Percentiles rank a stretch among this genome's conserved stretches.
Evolutionary conservation across 2,113 vertebrate species (phyloP).

Genomic region (Lanius ludovicianus): DNA sequence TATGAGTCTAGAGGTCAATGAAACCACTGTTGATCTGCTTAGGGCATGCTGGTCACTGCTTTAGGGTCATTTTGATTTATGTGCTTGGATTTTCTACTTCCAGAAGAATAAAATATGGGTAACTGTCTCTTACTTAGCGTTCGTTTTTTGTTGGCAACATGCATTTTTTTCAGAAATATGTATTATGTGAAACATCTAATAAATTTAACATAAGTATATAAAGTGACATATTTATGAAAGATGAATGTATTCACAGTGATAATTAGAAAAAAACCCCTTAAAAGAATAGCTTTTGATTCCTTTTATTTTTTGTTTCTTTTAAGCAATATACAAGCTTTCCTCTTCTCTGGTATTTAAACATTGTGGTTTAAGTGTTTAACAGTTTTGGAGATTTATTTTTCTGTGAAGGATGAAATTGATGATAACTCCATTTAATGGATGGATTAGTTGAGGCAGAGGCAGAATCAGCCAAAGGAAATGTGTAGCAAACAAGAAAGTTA

Average conservation of each 20-base stretch:
- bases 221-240: neutral
- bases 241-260: neutral
- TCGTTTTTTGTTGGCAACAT: neutral
- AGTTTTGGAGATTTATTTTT: neutral
- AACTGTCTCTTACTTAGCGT: neutral
- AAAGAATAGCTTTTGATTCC: neutral
- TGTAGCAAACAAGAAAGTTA: neutral
- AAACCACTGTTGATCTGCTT: constrained; percentile 59
- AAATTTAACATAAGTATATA: neutral
- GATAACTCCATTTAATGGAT: neutral
- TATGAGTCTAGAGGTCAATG: constrained; percentile 42
- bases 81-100: constrained; percentile 50
- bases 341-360: neutral
- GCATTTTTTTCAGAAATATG: neutral
- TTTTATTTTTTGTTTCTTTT: neutral
- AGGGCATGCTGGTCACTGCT: constrained; percentile 61
- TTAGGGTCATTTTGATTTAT: constrained; percentile 63
- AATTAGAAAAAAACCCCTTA: neutral
- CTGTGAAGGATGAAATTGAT: neutral
- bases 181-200: neutral
- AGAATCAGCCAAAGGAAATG: neutral
- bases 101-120: constrained; percentile 38
- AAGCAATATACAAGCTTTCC: neutral
- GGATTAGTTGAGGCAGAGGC: neutral
- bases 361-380: neutral